Evolutionary conservation across 2,113 vertebrate species (phyloP).

Genomic region (Zosterops borbonicus): DNA sequence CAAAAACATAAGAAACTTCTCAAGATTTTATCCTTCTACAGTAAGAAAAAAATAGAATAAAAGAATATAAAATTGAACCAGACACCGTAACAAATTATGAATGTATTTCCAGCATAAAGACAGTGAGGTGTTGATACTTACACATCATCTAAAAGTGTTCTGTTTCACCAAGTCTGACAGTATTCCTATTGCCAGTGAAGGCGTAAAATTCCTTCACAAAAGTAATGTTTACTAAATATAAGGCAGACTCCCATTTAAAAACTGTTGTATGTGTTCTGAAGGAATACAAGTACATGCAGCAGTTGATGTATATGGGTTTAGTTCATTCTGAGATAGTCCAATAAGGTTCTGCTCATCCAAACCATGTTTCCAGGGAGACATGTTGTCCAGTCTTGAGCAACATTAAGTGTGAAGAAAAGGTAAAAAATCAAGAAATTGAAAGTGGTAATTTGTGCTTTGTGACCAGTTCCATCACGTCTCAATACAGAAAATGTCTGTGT

Average conservation of each 20-base stretch:
- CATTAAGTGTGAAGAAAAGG: neutral
- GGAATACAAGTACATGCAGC: neutral
- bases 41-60: neutral
- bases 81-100: neutral
- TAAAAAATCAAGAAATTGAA: neutral
- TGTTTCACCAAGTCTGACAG: neutral
- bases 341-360: neutral
- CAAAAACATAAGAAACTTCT: neutral
- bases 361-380: neutral
- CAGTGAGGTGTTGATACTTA: neutral
- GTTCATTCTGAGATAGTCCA: neutral
- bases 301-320: fast-evolving
- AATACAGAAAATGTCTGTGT: neutral
- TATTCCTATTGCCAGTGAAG: neutral
- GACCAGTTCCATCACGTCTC: neutral
- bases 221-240: neutral
- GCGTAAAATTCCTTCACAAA: neutral
- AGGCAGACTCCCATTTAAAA: neutral
- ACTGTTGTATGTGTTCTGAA: neutral
- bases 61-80: neutral
- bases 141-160: neutral
- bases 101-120: neutral
- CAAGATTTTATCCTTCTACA: neutral
- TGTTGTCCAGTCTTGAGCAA: neutral
- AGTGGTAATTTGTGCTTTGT: neutral